Evolutionary conservation across 2,113 vertebrate genomes (phyloP).

Genomic region (Lonchura striata): DNA sequence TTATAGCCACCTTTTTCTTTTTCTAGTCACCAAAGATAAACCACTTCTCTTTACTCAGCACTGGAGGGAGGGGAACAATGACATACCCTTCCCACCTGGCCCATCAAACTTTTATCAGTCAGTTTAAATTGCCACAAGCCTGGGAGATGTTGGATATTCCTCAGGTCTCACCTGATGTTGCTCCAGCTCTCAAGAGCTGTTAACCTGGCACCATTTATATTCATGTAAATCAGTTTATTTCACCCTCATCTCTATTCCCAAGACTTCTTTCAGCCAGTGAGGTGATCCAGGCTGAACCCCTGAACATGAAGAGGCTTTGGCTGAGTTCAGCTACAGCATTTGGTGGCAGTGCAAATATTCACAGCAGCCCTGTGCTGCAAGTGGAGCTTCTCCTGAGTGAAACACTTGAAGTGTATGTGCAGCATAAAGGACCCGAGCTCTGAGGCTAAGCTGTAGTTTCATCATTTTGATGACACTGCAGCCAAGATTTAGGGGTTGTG

Average conservation of each 20-base stretch:
- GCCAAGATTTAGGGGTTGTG: background rate
- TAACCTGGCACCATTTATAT: background rate
- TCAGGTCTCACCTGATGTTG: accelerated
- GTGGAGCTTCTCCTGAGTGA: background rate
- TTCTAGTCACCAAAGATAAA: background rate
- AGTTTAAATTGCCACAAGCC: background rate
- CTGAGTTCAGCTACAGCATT: background rate
- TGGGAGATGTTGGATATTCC: background rate
- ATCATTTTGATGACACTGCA: background rate
- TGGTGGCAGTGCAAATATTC: background rate
- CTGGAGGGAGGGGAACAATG: background rate
- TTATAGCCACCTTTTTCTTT: too few species aligned
- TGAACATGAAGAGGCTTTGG: background rate
- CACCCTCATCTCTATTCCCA: background rate
- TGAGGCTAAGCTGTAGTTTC: background rate
- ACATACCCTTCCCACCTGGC: background rate
- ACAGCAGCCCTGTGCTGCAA: background rate
- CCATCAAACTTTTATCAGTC: background rate
- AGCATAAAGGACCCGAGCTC: background rate
- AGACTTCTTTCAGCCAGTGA: background rate
- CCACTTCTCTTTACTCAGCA: background rate
- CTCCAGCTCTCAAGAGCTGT: background rate
- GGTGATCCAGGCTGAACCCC: background rate
- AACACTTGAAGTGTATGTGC: accelerated
- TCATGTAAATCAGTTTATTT: background rate